phyloP scores from a whole-genome alignment of 2,888 invertebrate species.

The Crepidodera aurea region DNA sequence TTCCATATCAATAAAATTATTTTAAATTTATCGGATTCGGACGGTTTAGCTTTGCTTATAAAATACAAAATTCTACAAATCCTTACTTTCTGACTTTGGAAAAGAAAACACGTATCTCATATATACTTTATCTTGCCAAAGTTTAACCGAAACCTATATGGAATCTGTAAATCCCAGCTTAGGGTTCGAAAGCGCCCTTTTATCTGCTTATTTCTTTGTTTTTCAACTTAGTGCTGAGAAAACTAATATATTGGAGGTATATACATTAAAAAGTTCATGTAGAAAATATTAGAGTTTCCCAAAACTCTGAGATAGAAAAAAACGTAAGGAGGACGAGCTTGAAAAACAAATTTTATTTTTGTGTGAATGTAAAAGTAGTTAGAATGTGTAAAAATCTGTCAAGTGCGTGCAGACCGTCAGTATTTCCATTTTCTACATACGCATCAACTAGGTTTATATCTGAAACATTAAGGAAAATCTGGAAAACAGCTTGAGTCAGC shows the following conservation, averaged over 20 bases:
- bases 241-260: neutral
- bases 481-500: constrained; percentile 18
- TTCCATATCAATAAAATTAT: neutral
- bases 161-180: constrained; percentile 37
- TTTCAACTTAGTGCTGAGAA: constrained; percentile 14
- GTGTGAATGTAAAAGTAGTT: no score
- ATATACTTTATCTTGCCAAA: constrained; percentile 25
- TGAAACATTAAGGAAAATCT: constrained; percentile 18
- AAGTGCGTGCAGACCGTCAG: no score
- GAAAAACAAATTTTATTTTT: no score
- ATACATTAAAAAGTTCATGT: no score
- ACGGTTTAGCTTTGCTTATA: constrained; percentile 1
- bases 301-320: no score
- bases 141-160: constrained; percentile 27
- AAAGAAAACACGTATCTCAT: constrained; percentile 27
- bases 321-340: no score
- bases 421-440: constrained; percentile 5
- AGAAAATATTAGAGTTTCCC: no score
- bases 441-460: neutral
- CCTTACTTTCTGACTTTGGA: constrained; percentile 11
- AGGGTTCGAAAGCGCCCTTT: constrained; percentile 9
- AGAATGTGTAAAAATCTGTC: no score
- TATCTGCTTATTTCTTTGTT: constrained; percentile 24
- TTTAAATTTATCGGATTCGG: constrained; percentile 5
- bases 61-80: constrained; percentile 13